Conservation (phyloP, 2,113 vertebrate genomes). For the Silurus asotus region DNA sequence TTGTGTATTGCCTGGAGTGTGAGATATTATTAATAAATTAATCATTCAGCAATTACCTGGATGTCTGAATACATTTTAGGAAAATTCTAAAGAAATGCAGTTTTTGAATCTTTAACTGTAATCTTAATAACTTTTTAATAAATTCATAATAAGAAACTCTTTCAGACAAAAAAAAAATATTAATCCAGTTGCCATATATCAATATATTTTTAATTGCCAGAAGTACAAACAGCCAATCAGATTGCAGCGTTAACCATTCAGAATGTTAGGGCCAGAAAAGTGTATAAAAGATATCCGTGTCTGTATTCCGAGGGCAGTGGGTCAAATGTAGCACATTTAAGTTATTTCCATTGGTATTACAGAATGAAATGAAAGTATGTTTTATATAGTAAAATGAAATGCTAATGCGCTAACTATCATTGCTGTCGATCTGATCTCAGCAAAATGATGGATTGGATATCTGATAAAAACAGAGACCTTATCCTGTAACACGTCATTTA, state of each 20-base stretch:
- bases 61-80: not conserved
- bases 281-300: not conserved
- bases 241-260: not conserved
- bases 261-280: not conserved
- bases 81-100: too few relatives aligned
- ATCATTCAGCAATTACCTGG: not conserved
- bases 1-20: not conserved
- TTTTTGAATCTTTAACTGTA: too few relatives aligned
- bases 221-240: not conserved
- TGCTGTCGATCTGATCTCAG: not conserved
- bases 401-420: too few relatives aligned
- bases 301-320: not conserved
- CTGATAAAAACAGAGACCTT: not conserved
- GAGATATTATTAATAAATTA: not conserved
- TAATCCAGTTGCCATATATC: too few relatives aligned
- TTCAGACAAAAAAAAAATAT: too few relatives aligned
- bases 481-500: not conserved
- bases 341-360: not conserved
- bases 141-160: too few relatives aligned
- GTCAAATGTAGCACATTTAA: not conserved
- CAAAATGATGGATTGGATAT: not conserved
- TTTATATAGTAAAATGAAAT: not conserved
- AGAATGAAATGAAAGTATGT: not conserved
- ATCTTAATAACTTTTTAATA: too few relatives aligned
- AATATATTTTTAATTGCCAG: too few relatives aligned